Evolutionary conservation across 2,113 vertebrate genomes (phyloP), one percentile per base, ranked within the genome.

Genomic region (Nothobranchius kuhntae): DNA sequence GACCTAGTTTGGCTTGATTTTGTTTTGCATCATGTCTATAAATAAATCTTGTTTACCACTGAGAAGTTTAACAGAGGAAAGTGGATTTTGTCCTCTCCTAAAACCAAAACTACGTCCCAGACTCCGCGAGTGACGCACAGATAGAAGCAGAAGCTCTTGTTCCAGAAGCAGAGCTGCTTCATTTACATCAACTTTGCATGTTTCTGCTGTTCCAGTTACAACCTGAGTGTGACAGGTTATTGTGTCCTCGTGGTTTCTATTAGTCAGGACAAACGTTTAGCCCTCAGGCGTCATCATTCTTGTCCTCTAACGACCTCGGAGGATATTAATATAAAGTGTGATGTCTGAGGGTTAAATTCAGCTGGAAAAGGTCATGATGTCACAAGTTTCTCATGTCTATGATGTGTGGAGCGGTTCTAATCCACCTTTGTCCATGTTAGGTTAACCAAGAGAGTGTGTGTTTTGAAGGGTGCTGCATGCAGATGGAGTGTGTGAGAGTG

Each of bases 401-500:
- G 30, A 30, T 30, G 30, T 30, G 7, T 42, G 40, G 10, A 42
- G 8, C 6, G 10, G 2, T 42, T 42, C 4, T 46, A 46, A 46
- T 46, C 13, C 2, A 4, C 12, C 1, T 46, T 13, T 46, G 45
- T 46, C 45, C 10, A 9, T 30, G 17, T 24, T 21, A 7, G 15
- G 12, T 13, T 46, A 15, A 65, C 26, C 21, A 40, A 24, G 6
- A 10, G 40, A 57, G 60, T 67, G 53, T 53, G 50, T 72, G 65
- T 61, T 13, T 54, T 61, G 15, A 45, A 99, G 98, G 85, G 91
- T 90, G 54, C 86, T 99, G 73, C 92, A 83, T 50, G 89, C 91
- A 13, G 93, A 91, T 0, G 95, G 94, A 2, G 83, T 99, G 78
- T 99, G 97, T 62, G 94, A 96, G 73, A 98, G 96, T 9, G 65